phyloP scores from a whole-genome alignment of 2,888 invertebrate species.

The Polyommatus iphigenia region DNA sequence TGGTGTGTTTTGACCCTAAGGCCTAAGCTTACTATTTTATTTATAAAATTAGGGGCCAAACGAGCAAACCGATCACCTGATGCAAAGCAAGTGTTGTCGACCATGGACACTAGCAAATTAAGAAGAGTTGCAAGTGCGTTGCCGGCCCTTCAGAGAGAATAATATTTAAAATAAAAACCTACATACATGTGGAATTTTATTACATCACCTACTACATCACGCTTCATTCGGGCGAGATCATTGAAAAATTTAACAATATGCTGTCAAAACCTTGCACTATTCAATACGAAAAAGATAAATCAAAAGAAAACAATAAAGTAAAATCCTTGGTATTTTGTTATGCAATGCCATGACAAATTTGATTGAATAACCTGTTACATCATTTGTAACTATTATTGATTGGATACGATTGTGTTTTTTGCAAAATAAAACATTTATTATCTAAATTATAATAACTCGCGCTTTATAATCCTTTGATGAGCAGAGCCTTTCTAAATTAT shows the following conservation, averaged over 20 bases:
- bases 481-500: neutral
- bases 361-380: conserved; percentile 19
- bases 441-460: neutral
- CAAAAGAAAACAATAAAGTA: conserved; percentile 1
- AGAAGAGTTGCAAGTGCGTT: no score
- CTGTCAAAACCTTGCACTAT: conserved; percentile 11
- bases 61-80: no score
- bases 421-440: neutral
- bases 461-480: conserved; percentile 13
- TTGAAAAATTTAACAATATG: neutral
- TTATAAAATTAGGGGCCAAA: no score
- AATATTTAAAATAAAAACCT: neutral
- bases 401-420: conserved; percentile 16
- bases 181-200: neutral
- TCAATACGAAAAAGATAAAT: conserved; percentile 9
- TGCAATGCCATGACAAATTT: conserved; percentile 22
- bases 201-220: neutral
- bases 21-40: no score
- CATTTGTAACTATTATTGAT: conserved; percentile 15
- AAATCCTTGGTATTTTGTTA: conserved; percentile 23
- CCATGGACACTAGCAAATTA: no score
- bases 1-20: no score
- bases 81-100: no score
- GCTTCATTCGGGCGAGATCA: neutral
- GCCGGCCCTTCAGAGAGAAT: no score